A percentile compares a stretch with the other conserved stretches of the same genome.
These are phyloP conservation scores for Cetoscarus ocellatus DNA, from an alignment of 2,797 vertebrate genomes.

Conservation along the genomic window DNA sequence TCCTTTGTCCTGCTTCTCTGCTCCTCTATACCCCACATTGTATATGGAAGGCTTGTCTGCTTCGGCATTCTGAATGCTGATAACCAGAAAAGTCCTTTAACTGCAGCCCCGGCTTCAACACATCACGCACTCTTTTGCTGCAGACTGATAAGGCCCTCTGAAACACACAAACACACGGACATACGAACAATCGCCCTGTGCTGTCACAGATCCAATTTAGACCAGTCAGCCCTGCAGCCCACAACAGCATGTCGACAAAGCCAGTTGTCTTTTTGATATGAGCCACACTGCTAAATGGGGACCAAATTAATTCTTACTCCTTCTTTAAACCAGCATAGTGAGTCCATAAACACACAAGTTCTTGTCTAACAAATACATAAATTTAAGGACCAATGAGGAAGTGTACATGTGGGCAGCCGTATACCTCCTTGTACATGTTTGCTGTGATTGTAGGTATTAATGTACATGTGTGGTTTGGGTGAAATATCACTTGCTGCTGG, in stretches of 20 bases:
- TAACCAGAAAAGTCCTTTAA: slow-evolving; percentile 45
- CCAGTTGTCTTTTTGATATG: slow-evolving; percentile 85
- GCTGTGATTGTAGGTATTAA: slow-evolving; percentile 16
- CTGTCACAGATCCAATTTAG: slow-evolving; percentile 83
- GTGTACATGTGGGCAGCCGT: too few species aligned
- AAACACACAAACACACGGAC: background rate
- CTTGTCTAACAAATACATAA: background rate
- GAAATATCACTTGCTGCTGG: slow-evolving; percentile 46
- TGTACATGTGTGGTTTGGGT: slow-evolving; percentile 20
- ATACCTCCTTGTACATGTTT: background rate
- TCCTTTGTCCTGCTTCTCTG: background rate
- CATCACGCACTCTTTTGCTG: slow-evolving; percentile 59
- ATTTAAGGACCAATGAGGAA: background rate
- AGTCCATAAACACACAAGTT: background rate
- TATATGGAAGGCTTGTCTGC: slow-evolving; percentile 35
- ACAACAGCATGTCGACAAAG: slow-evolving; percentile 81
- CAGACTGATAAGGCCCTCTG: slow-evolving; percentile 55
- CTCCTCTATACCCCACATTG: slow-evolving; percentile 19
- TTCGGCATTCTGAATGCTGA: slow-evolving; percentile 54
- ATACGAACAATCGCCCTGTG: slow-evolving; percentile 57
- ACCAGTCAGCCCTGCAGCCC: slow-evolving; percentile 77
- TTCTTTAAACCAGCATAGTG: slow-evolving; percentile 40
- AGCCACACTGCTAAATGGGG: slow-evolving; percentile 76
- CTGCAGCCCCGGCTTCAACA: slow-evolving; percentile 51
- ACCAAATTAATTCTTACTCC: slow-evolving; percentile 88